Percentiles rank a stretch among this genome's conserved stretches.
phyloP scores from a whole-genome alignment of 2,888 invertebrate genomes.

The Fragum fragum region DNA sequence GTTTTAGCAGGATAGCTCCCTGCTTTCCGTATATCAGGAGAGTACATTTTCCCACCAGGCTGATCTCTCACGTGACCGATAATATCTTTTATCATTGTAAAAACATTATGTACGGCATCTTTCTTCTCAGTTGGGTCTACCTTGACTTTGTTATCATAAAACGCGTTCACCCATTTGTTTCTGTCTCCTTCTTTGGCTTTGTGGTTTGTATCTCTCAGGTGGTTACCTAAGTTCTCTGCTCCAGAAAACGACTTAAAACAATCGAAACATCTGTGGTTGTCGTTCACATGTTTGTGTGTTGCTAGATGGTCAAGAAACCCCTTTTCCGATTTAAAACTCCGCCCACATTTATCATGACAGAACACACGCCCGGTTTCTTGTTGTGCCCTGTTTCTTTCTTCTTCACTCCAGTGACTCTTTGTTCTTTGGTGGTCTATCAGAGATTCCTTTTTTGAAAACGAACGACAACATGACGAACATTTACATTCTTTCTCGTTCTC shows the following conservation, averaged over 20 bases:
- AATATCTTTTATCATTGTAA: conserved; percentile 2
- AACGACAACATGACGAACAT: conserved; percentile 49
- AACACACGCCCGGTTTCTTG: conserved; percentile 7
- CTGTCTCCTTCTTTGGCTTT: neutral
- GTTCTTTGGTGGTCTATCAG: conserved; percentile 35
- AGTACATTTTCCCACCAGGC: conserved; percentile 48
- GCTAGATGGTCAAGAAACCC: conserved; percentile 26
- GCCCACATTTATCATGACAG: conserved; percentile 45
- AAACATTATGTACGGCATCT: conserved; percentile 11
- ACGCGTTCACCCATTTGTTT: conserved; percentile 27
- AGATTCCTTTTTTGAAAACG: conserved; percentile 17
- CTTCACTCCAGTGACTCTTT: conserved; percentile 38
- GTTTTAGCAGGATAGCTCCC: conserved; percentile 47
- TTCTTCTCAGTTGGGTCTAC: conserved; percentile 37
- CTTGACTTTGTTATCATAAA: conserved; percentile 37
- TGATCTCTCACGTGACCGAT: conserved; percentile 31
- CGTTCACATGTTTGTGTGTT: neutral
- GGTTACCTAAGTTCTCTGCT: conserved; percentile 19
- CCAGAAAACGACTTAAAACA: conserved; percentile 19
- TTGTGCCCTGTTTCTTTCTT: conserved; percentile 34
- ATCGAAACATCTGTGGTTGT: conserved; percentile 29
- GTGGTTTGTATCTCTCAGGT: conserved; percentile 40
- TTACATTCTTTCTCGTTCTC: conserved; percentile 23
- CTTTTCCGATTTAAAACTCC: conserved; percentile 27
- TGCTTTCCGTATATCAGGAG: conserved; percentile 35